Conservation (phyloP, 1,140 invertebrate genomes). For the Dendrolimus punctatus region DNA sequence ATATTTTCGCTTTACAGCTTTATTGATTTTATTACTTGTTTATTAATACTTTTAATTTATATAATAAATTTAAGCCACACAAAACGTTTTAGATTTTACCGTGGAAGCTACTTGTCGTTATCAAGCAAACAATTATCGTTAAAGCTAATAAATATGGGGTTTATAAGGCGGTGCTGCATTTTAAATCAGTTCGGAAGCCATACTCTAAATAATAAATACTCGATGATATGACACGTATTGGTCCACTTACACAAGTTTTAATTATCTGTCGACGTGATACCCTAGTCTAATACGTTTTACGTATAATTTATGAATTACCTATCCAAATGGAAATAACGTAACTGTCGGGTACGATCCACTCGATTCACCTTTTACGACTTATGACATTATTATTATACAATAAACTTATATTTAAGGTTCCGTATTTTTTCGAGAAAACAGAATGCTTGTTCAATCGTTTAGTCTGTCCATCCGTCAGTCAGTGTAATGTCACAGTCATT, state of each 20-base stretch:
- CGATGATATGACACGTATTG: constrained; percentile 32
- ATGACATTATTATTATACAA: too few species aligned
- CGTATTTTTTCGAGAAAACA: not conserved
- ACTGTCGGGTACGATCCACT: not conserved
- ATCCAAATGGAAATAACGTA: constrained; percentile 14
- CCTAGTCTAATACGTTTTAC: constrained; percentile 11
- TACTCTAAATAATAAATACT: constrained; percentile 30
- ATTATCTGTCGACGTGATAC: constrained; percentile 29
- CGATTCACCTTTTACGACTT: too few species aligned
- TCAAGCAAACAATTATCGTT: constrained; percentile 23
- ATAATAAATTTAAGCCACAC: too few species aligned
- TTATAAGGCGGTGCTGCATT: constrained; percentile 25
- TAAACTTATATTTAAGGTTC: not conserved
- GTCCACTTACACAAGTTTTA: constrained; percentile 31
- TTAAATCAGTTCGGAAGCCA: constrained; percentile 33
- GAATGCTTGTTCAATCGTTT: too few species aligned
- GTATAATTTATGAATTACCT: constrained; percentile 22
- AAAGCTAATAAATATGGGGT: constrained; percentile 27
- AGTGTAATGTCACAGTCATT: too few species aligned
- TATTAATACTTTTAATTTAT: not conserved
- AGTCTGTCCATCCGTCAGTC: too few species aligned
- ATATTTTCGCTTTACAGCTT: constrained; percentile 35
- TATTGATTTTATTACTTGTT: constrained; percentile 1
- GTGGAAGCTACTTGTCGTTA: constrained; percentile 6
- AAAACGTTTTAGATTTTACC: not conserved